Base-by-base conservation (phyloP, 2,888 invertebrate species). In the Lasioglossum figueresi region DNA sequence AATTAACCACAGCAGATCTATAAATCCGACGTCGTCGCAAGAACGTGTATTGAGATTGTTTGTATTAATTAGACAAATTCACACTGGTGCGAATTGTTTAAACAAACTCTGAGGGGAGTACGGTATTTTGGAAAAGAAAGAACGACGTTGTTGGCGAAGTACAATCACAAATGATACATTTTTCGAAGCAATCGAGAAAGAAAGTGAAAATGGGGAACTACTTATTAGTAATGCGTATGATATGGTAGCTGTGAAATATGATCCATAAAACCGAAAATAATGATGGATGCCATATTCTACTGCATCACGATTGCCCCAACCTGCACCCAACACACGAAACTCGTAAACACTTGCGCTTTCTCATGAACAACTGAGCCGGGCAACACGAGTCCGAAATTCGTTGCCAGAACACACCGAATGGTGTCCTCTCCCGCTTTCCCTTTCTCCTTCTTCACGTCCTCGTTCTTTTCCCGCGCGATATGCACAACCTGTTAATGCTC, bases 261-360 rank as follows among this genome's bases (percentile, higher is more conserved):
- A 59, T 40, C 12, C n/a, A 43, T 0, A 27, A n/a, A 77, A n/a
- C 48, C 8, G 19, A 23, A 31, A 34, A 52, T n/a, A 2, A 70
- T 31, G 34, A 27, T 5, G 23, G 19, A 48, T 12, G 19, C 37
- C 43, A 34, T 14, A n/a, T 40, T 37, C 52, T 56, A 73, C 6
- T 23, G n/a, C 48, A 14, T 48, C 37, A 37, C 31, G 40, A 19
- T 70, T 63, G 27, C 66, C 34, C 31, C 37, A 68, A 78, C 66
- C 76, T 63, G 68, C 78, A 75, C 79, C 12, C 70, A 23, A 31
- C 63, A 59, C 71, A 59, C 72, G 74, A 59, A 80, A 71, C 68
- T 77, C 73, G 76, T 70, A 63, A 80, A 77, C 84, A 78, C 80
- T 85, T 84, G 52, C 77, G 66, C 81, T 81, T 76, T 80, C 85